A percentile compares a stretch with the other conserved stretches of the same genome.
phyloP scores from a whole-genome alignment of 2,113 vertebrate species.

The Plecturocebus donacophilus region DNA sequence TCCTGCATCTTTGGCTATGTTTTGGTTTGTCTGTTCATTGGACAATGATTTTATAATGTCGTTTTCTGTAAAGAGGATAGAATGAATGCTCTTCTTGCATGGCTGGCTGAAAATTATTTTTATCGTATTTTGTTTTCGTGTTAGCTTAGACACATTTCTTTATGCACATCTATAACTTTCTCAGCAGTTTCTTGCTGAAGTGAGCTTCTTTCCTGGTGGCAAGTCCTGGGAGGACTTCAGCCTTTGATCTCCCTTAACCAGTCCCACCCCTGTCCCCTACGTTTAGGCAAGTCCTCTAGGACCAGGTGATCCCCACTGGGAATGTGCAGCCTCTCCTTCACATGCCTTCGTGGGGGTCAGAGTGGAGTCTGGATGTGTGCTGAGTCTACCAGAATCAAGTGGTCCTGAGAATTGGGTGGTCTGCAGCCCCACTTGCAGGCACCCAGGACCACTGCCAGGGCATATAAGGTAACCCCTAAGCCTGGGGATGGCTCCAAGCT shows the following conservation, averaged over 20 bases:
- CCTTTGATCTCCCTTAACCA: not conserved
- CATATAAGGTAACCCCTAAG: not conserved
- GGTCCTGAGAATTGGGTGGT: not conserved
- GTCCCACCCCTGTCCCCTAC: not conserved
- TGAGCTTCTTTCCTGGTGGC: not conserved
- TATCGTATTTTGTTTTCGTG: not conserved
- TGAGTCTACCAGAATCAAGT: not conserved
- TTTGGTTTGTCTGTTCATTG: not conserved
- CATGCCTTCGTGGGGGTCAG: not conserved
- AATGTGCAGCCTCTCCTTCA: not conserved
- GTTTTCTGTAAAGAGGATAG: not conserved
- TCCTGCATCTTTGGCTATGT: not conserved
- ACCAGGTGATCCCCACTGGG: not conserved
- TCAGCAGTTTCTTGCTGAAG: not conserved
- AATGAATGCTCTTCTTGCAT: not conserved
- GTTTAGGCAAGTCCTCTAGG: not conserved
- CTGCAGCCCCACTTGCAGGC: too few relatives aligned
- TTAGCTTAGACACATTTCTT: not conserved
- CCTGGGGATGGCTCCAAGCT: not conserved
- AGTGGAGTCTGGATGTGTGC: not conserved
- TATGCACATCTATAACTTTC: not conserved
- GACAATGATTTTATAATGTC: not conserved
- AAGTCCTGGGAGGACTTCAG: not conserved
- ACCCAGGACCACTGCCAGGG: too few relatives aligned
- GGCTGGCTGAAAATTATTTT: not conserved